Percentiles rank a stretch among this genome's conserved stretches.
Conservation (phyloP, 2,888 invertebrate species). For the Gortyna flavago region DNA sequence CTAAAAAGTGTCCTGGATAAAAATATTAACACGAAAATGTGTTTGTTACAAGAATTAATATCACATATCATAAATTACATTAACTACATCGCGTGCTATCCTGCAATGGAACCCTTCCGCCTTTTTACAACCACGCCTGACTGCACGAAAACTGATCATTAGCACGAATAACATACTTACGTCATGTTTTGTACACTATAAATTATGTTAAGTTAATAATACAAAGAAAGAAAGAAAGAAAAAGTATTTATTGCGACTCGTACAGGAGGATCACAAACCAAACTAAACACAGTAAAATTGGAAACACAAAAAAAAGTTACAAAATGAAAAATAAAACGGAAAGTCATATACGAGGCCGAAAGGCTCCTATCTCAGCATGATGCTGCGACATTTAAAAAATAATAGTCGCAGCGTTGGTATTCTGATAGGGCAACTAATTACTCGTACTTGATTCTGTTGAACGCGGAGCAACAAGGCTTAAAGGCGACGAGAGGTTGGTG, state of each 20-base stretch:
- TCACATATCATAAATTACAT: background rate
- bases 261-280: too few species aligned
- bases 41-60: constrained; percentile 1
- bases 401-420: too few species aligned
- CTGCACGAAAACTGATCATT: constrained; percentile 44
- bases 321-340: too few species aligned
- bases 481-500: background rate
- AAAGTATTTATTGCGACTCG: too few species aligned
- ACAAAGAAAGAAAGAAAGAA: too few species aligned
- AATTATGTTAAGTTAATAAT: background rate
- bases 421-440: too few species aligned
- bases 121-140: constrained; percentile 11
- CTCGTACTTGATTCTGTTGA: background rate
- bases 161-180: constrained; percentile 26
- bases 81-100: constrained; percentile 29
- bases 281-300: too few species aligned
- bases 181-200: constrained; percentile 5
- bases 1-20: constrained; percentile 23
- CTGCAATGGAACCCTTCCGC: constrained; percentile 13
- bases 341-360: too few species aligned
- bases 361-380: too few species aligned
- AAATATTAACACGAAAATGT: constrained; percentile 10
- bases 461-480: background rate
- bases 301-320: too few species aligned
- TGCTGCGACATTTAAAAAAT: too few species aligned